Conservation (phyloP, 2,797 vertebrate species). For the Catostomus latipinnis region DNA sequence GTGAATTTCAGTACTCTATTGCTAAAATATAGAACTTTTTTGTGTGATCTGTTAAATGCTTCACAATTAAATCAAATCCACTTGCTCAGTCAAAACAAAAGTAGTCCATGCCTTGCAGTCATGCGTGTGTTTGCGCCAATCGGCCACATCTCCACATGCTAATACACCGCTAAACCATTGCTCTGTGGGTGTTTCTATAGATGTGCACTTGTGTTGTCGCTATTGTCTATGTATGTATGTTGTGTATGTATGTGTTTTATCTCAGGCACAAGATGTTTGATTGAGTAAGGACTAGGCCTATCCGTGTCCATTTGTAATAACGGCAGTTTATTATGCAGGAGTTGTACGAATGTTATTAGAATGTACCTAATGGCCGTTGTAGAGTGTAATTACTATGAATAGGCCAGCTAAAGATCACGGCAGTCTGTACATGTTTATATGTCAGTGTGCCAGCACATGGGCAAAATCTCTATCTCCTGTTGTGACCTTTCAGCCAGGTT, state of each 20-base stretch:
- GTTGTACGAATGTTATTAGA: neutral
- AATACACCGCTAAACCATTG: constrained; percentile 50
- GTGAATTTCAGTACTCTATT: neutral
- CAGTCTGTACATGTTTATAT: constrained; percentile 29
- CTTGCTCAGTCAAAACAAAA: constrained; percentile 5
- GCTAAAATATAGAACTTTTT: constrained; percentile 10
- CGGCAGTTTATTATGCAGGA: neutral
- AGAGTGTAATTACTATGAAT: constrained; percentile 40
- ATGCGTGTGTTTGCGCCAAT: constrained; percentile 35
- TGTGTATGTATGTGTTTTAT: neutral
- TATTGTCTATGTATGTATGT: constrained; percentile 35
- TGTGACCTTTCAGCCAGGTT: constrained; percentile 57
- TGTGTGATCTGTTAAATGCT: constrained; percentile 20
- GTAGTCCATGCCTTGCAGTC: constrained; percentile 34
- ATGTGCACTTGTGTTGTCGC: constrained; percentile 39
- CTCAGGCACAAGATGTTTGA: neutral
- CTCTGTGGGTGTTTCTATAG: constrained; percentile 52
- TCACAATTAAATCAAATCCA: constrained; percentile 6
- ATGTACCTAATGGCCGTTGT: constrained; percentile 27
- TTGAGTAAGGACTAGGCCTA: neutral
- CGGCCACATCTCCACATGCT: constrained; percentile 48
- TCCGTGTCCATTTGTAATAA: neutral
- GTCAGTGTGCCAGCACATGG: constrained; percentile 26
- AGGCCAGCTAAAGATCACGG: constrained; percentile 27
- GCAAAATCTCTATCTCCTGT: constrained; percentile 34